Evolutionary conservation across 2,888 invertebrate genomes (phyloP).

Genomic region (Rhagonycha lutea): DNA sequence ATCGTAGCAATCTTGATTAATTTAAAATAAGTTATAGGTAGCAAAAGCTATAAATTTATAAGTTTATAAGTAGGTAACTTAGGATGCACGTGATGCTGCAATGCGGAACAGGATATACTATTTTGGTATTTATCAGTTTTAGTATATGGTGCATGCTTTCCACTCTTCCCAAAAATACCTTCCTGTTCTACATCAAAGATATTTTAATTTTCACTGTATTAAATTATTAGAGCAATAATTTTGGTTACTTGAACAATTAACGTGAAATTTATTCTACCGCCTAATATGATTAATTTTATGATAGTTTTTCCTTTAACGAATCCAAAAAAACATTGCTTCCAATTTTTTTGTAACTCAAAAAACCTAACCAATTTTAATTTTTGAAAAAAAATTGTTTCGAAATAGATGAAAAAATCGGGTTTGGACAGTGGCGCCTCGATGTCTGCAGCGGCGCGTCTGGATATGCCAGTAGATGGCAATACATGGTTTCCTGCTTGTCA

Average conservation of each 20-base stretch:
- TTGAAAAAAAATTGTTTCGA: not conserved
- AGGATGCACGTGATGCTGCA: conserved; percentile 35
- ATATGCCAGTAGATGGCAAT: conserved; percentile 40
- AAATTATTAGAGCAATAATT: too few species aligned
- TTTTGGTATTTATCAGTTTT: not conserved
- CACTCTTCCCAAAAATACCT: not conserved
- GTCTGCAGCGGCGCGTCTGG: conserved; percentile 25
- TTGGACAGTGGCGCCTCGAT: conserved; percentile 22
- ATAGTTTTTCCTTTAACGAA: too few species aligned
- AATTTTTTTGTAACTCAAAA: not conserved
- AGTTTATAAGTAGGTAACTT: not conserved
- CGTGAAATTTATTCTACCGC: too few species aligned
- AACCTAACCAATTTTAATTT: not conserved
- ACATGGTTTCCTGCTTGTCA: conserved; percentile 33
- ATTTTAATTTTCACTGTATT: not conserved
- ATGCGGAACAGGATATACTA: conserved; percentile 29
- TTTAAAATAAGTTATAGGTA: not conserved
- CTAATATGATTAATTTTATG: too few species aligned
- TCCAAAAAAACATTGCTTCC: too few species aligned
- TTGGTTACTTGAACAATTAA: too few species aligned
- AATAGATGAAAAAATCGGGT: not conserved
- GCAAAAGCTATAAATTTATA: not conserved
- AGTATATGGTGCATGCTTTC: conserved; percentile 1
- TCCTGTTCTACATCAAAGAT: not conserved
- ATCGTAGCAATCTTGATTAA: not conserved